Conservation (phyloP, 2,888 invertebrate genomes). For the Leucophenga montana region DNA sequence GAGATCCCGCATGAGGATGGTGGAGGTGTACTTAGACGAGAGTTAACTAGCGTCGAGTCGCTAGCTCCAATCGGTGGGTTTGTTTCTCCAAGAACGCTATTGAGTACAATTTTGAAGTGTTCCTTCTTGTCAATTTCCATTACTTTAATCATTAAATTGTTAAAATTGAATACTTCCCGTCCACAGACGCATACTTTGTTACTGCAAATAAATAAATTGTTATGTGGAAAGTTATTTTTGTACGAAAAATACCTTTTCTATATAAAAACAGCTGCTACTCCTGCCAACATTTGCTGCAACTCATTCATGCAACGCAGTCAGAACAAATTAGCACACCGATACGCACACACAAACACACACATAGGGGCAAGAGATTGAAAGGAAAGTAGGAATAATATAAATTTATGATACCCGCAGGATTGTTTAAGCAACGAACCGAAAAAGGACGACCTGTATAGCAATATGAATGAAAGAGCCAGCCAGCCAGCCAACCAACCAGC, state of each 20-base stretch:
- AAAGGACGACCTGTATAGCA: background rate
- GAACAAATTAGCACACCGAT: conserved; percentile 16
- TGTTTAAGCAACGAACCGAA: conserved; percentile 14
- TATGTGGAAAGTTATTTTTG: background rate
- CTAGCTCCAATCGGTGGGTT: no score
- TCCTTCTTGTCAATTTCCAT: no score
- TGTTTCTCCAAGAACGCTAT: no score
- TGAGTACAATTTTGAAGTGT: no score
- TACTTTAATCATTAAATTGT: no score
- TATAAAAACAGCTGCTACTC: background rate
- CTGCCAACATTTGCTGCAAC: background rate
- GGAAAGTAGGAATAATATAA: conserved; percentile 16
- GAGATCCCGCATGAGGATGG: no score
- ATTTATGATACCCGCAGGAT: conserved; percentile 29
- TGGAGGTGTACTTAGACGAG: no score
- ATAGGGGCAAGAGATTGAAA: background rate
- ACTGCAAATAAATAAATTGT: no score
- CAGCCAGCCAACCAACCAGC: no score
- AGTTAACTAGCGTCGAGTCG: no score
- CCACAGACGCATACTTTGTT: background rate
- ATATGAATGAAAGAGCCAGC: background rate
- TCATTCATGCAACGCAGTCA: conserved; percentile 8
- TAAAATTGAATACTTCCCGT: background rate
- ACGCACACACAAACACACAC: background rate
- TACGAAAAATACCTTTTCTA: background rate